These are phyloP conservation scores for Hybos culiciformis DNA, from an alignment of 2,888 invertebrate species.

Conservation along the genomic window DNA sequence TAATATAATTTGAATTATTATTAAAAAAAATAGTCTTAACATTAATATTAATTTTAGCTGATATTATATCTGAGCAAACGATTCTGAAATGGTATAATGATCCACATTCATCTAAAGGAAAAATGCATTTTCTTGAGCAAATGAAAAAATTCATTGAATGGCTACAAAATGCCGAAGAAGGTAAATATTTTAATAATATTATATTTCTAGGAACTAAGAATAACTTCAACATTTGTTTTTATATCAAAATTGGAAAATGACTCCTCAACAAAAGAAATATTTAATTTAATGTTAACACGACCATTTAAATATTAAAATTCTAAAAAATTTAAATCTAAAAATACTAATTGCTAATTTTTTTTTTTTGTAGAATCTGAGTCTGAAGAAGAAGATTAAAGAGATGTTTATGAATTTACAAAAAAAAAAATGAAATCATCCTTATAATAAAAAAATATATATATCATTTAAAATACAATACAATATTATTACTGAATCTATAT, in stretches of 20 bases:
- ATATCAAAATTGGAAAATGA: background rate
- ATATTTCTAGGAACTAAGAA: too few species aligned
- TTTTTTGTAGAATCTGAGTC: constrained; percentile 33
- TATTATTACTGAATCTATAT: too few species aligned
- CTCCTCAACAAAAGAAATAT: background rate
- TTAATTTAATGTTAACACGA: background rate
- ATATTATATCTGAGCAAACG: constrained; percentile 88
- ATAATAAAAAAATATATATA: too few species aligned
- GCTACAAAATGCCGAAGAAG: constrained; percentile 92
- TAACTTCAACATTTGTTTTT: background rate
- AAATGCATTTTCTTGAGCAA: constrained; percentile 95
- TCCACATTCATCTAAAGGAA: constrained; percentile 84
- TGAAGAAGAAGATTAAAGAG: constrained; percentile 26
- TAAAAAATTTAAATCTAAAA: background rate
- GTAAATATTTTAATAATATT: constrained; percentile 24
- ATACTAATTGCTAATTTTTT: background rate
- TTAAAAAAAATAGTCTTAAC: constrained; percentile 1
- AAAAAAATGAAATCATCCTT: too few species aligned
- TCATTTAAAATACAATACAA: too few species aligned
- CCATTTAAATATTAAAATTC: background rate
- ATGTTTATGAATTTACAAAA: too few species aligned
- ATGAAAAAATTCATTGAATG: constrained; percentile 97
- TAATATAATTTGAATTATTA: constrained; percentile 21
- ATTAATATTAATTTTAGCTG: constrained; percentile 42
- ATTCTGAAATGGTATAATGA: constrained; percentile 96